Base-by-base conservation (phyloP, 2,113 vertebrate species). In the Phaetusa simplex region DNA sequence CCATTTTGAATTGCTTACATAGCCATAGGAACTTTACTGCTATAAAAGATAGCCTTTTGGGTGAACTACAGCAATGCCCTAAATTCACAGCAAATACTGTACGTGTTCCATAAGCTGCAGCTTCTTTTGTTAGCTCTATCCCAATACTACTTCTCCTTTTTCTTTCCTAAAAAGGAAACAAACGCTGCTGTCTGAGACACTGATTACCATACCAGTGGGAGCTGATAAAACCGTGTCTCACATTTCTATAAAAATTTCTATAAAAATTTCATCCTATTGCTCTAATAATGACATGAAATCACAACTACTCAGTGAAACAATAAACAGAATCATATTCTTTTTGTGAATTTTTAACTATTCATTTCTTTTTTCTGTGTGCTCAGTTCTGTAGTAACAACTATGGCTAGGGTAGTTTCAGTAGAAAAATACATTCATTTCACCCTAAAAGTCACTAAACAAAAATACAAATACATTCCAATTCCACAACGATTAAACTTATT, bases 401-500 rank as follows among this genome's bases (percentile, higher is more conserved):
- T 12, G 50, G 27, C 12, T 64, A 82, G 40, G 14, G 6, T 40
- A 70, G 0, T 0, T 80, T 45, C 58, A 91, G 38, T 23, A 80
- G 49, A 77, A 87, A 85, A 85, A 78, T 49, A 86, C 24, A 62
- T 16, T 61, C 1, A 71, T 79, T 85, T 90, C 16, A 91, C 11
- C 26, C 16, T 67, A 70, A 34, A 83, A 64, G 32, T 65, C 53
- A 70, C 45, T 38, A 79, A 93, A 73, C 1, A 1, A 20, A 66
- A 78, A 8, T 42, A 49, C 6, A 88, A 82, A 92, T 24, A 84
- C 14, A 73, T 92, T 80, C 27, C 77, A 64, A 95, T 88, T 86
- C 32, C 38, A 95, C 88, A 91, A 82, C 38, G 61, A 97, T 74
- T 89, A 52, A 96, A 97, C 9, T 94, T 83, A n/a, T 91, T 96